Percentiles rank a stretch among this genome's conserved stretches.
Conservation (phyloP, 2,888 invertebrate genomes). For the Nasonia oneida region DNA sequence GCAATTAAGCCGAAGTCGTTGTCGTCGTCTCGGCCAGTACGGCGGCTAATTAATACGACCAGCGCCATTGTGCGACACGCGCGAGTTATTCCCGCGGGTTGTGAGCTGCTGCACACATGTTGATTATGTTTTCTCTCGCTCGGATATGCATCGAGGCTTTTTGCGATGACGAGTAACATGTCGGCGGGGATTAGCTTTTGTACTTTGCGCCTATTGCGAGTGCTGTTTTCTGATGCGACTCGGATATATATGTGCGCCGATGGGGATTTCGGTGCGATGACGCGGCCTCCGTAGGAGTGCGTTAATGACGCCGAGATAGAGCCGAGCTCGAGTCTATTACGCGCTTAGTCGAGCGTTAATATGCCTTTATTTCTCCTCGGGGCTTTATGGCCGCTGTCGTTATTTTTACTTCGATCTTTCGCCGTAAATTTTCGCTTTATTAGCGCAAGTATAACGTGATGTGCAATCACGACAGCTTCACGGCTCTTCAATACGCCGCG, state of each 20-base stretch:
- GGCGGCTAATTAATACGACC: constrained; percentile 48
- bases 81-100: not conserved
- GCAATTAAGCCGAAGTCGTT: constrained; percentile 34
- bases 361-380: not conserved
- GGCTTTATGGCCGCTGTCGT: not conserved
- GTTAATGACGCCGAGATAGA: not conserved
- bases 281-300: not conserved
- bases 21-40: not conserved
- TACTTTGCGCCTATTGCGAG: not conserved
- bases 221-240: not conserved
- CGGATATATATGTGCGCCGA: not conserved
- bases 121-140: not conserved
- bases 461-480: no score
- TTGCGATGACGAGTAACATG: not conserved
- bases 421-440: not conserved
- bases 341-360: not conserved
- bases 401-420: not conserved
- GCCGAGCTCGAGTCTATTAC: not conserved
- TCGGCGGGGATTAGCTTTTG: not conserved
- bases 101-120: not conserved
- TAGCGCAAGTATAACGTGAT: no score
- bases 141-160: not conserved
- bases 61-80: constrained; percentile 4
- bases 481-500: no score
- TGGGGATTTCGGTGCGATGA: constrained; percentile 2